phyloP scores from a whole-genome alignment of 2,113 vertebrate species.

The Nothoprocta perdicaria region DNA sequence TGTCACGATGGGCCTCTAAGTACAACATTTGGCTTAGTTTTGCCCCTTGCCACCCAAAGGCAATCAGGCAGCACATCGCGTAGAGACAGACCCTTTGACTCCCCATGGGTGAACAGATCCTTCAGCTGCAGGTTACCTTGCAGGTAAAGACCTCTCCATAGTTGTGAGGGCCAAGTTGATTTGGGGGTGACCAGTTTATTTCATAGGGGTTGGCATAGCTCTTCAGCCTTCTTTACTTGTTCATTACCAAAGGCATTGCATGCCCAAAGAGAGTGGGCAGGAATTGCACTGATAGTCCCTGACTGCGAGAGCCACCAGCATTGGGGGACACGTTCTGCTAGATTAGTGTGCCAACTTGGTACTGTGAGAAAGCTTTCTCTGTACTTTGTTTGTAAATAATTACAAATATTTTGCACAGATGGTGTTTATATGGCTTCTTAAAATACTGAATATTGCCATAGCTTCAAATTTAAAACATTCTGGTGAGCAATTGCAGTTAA shows the following conservation, averaged over 20 bases:
- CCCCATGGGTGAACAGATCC: fast-evolving
- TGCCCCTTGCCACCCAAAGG: not conserved
- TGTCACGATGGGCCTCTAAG: not conserved
- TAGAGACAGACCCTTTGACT: not conserved
- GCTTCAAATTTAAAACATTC: slow-evolving; percentile 45
- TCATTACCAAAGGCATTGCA: not conserved
- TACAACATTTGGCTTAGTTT: not conserved
- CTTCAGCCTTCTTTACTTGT: not conserved
- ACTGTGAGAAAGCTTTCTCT: not conserved
- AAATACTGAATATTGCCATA: slow-evolving; percentile 35
- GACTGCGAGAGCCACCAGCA: slow-evolving; percentile 10
- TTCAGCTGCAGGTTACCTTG: not conserved
- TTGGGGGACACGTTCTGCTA: not conserved
- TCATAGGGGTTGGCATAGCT: fast-evolving
- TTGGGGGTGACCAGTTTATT: not conserved
- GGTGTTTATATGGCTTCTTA: slow-evolving; percentile 57
- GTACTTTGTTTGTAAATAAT: slow-evolving; percentile 38
- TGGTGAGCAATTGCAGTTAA: not conserved
- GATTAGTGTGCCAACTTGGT: not conserved
- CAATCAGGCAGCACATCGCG: not conserved
- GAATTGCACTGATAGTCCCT: not conserved
- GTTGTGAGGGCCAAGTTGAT: not conserved
- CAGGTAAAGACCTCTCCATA: not conserved
- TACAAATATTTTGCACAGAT: slow-evolving; percentile 62
- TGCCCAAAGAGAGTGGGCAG: fast-evolving